Conservation (phyloP, 2,797 vertebrate genomes). For the Manis pentadactyla region DNA sequence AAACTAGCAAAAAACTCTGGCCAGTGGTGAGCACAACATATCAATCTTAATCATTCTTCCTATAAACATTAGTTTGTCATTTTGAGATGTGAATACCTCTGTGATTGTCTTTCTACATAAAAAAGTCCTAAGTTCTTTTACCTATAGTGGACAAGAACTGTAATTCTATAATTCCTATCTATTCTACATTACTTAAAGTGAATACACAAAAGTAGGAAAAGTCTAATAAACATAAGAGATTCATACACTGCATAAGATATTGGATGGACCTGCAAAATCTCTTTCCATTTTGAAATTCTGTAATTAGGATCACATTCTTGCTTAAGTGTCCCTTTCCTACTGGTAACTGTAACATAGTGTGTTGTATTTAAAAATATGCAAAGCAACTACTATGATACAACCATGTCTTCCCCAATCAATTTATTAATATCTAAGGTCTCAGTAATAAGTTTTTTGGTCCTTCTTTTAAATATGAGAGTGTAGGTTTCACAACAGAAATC, state of each 20-base stretch:
- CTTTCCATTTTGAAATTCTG: constrained; percentile 29
- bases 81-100: constrained; percentile 23
- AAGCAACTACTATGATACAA: constrained; percentile 26
- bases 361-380: constrained; percentile 18
- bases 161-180: neutral
- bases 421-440: constrained; percentile 42
- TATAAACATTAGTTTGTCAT: constrained; percentile 22
- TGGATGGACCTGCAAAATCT: neutral
- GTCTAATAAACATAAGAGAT: constrained; percentile 7
- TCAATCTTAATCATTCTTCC: constrained; percentile 42
- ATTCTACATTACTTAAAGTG: neutral
- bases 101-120: neutral
- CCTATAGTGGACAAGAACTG: neutral
- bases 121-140: constrained; percentile 22
- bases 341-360: constrained; percentile 7
- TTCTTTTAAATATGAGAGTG: neutral
- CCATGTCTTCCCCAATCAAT: neutral
- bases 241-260: neutral
- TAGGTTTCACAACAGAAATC: constrained; percentile 16
- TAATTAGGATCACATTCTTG: constrained; percentile 31
- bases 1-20: neutral
- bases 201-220: constrained; percentile 29
- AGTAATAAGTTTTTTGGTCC: constrained; percentile 1
- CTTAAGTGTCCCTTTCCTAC: neutral
- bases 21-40: neutral